Evolutionary conservation across 2,888 invertebrate species (phyloP), one percentile per base, ranked within the genome.

Genomic region (Celastrina argiolus): DNA sequence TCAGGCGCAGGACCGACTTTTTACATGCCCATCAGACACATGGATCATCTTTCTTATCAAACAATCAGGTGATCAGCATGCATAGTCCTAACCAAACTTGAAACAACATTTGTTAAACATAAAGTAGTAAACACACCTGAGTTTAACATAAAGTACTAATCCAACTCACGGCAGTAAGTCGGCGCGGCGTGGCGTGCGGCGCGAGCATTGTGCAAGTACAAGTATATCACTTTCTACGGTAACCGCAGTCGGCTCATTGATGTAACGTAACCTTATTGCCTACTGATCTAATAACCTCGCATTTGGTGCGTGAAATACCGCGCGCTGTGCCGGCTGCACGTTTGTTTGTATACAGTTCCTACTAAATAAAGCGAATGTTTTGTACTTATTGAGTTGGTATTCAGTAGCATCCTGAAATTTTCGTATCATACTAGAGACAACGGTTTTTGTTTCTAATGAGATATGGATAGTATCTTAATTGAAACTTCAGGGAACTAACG

Each of bases 261-360:
- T 70, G 74, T 71, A 74, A 75, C 64, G 39, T 68, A 71, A 70
- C 87, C 87, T 79, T 81, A 77, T 86, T 80, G 87, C 87, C 88
- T 74, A 87, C 74, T 83, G 78, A 77, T 77, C 79, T 78, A 77
- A 75, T 78, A 77, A 78, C 81, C 78, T 79, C 79, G 76, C 79
- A 85, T 87, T 72, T 83, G 81, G 87, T 87, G 87, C 88, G 88
- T 87, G 85, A 85, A 86, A 79, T 39, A 82, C 81, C 82, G 81
- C 81, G 77, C 76, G 78, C 75, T 77, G 8, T 61, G 36, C 36
- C 61, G 61, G 31, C 31, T 28, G 28, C 14, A 8, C 22, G 61
- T 39, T 36, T 61, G 36, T 61, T 39, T 39, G 18, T 39, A 61
- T 22, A 61, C 61, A 31, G 31, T n/a, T n/a, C n/a, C n/a, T 31